Evolutionary conservation across 2,888 invertebrate genomes (phyloP).

Genomic region (Siphonodentalium dalli): DNA sequence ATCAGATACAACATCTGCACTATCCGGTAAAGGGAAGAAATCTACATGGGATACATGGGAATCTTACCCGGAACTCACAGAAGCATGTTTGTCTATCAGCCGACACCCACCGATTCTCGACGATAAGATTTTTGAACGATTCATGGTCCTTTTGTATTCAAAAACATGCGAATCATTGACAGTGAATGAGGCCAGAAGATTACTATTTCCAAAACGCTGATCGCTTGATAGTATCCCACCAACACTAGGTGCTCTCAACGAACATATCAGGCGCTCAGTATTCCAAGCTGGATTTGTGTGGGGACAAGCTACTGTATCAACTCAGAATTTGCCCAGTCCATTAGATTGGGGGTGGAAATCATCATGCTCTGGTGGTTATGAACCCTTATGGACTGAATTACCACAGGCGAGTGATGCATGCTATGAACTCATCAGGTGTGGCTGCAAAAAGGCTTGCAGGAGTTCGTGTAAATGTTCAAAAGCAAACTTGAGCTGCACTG

Average conservation of each 20-base stretch:
- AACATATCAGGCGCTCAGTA: constrained; percentile 28
- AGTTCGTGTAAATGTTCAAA: not conserved
- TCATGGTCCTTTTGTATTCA: constrained; percentile 32
- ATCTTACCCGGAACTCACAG: not conserved
- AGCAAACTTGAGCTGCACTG: not conserved
- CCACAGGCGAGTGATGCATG: constrained; percentile 3
- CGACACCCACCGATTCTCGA: no score
- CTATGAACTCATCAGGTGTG: constrained; percentile 1
- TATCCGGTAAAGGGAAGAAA: constrained; percentile 14
- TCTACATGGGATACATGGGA: constrained; percentile 17
- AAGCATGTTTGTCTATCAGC: no score
- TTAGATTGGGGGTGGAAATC: constrained; percentile 9
- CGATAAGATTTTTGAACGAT: constrained; percentile 23
- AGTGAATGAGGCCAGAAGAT: constrained; percentile 27
- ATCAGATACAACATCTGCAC: constrained; percentile 27
- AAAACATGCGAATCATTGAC: constrained; percentile 7
- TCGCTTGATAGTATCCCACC: constrained; percentile 27
- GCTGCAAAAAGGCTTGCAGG: constrained; percentile 2
- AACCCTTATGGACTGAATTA: not conserved
- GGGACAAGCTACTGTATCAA: constrained; percentile 6
- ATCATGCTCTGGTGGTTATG: not conserved
- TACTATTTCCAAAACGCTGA: constrained; percentile 23
- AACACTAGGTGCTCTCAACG: constrained; percentile 26
- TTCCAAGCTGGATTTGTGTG: constrained; percentile 28
- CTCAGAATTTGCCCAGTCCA: constrained; percentile 1